phyloP scores from a whole-genome alignment of 1,140 invertebrate genomes.

The Ceratosolen solmsi region DNA sequence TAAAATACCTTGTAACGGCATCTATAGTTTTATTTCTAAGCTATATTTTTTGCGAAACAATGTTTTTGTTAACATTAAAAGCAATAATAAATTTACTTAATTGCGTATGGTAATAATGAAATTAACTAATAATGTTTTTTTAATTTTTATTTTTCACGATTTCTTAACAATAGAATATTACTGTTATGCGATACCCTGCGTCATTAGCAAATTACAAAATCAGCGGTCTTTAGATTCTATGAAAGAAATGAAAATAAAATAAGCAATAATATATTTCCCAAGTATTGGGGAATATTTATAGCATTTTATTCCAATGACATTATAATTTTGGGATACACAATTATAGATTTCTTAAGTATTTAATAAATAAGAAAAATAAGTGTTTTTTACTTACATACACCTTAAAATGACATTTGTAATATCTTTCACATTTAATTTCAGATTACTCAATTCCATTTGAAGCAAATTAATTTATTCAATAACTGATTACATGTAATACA shows the following conservation, averaged over 20 bases:
- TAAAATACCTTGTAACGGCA: neutral
- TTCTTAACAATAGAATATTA: neutral
- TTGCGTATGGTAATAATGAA: too few species aligned
- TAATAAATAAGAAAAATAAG: slow-evolving; percentile 54
- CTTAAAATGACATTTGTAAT: neutral
- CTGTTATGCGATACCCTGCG: neutral
- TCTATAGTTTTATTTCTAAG: neutral
- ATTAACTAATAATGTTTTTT: too few species aligned
- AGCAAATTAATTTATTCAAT: too few species aligned
- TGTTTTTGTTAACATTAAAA: neutral
- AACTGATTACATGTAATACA: too few species aligned
- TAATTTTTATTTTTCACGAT: too few species aligned
- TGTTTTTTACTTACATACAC: neutral
- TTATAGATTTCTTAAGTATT: slow-evolving; percentile 55
- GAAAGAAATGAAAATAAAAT: neutral
- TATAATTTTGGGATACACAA: slow-evolving; percentile 37
- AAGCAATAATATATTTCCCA: neutral
- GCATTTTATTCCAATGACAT: slow-evolving; percentile 28
- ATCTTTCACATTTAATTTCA: neutral
- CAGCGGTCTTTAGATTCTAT: neutral
- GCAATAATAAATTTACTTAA: neutral
- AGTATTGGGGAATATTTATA: neutral
- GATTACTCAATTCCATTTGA: too few species aligned
- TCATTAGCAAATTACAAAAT: neutral
- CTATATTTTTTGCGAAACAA: neutral